Evolutionary conservation across 2,113 vertebrate genomes (phyloP), one percentile per base, ranked within the genome.

Genomic region (Strix aluco): DNA sequence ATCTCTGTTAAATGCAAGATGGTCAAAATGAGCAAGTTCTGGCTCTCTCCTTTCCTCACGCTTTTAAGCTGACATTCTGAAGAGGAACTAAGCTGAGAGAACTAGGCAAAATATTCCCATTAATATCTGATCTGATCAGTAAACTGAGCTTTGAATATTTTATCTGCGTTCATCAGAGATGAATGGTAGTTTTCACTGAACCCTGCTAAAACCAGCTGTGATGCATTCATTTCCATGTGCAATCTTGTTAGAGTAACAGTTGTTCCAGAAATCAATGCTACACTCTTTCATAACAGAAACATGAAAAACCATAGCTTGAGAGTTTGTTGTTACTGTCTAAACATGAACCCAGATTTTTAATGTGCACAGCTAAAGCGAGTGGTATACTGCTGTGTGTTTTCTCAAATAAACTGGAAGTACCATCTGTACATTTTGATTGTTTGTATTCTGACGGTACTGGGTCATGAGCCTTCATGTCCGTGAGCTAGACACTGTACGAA

Each of bases 141-240:
- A 92, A 96, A 94, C 81, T 55, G 47, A 88, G 84, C 58, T 90
- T 82, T 88, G 74, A 91, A 73, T 96, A 66, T 96, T 87, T 91
- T 77, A 82, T 91, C 71, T 88, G n/a, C 4, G 1, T 91, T 92
- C 66, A 73, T 91, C 78, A 52, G 84, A 88, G 85, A 79, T 47
- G 46, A 88, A 71, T 74, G 46, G 42, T 51, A 77, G 62, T 84
- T 47, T 89, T 88, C 81, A 81, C 61, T 89, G 95, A 95, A 70
- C 92, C 66, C 81, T 96, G 66, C 90, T 91, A 89, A 88, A 95
- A 49, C 78, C 91, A 91, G 84, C 91, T 95, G 94, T n/a, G 83
- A 44, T 67, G 62, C 78, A 18, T 77, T 90, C 12, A 1, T 92
- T 97, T 91, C 58, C 51, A 22, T 63, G 86, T 85, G 91, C 78